Evolutionary conservation across 2,113 vertebrate species (phyloP).

Genomic region (Cranoglanis bouderius): DNA sequence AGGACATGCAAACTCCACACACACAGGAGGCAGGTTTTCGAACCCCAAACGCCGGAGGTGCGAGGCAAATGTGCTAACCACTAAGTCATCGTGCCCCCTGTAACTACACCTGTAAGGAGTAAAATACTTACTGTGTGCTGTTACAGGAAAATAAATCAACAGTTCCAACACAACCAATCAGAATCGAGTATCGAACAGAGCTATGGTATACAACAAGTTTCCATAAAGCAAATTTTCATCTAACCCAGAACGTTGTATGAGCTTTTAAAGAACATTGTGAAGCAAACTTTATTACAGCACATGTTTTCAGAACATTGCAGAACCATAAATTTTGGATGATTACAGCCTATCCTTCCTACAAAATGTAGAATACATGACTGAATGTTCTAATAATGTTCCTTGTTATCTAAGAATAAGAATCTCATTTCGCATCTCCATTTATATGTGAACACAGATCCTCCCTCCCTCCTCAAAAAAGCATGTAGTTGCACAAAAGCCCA

Average conservation of each 20-base stretch:
- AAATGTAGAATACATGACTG: background rate
- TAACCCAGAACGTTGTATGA: background rate
- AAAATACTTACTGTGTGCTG: background rate
- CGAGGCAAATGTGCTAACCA: too few relatives aligned
- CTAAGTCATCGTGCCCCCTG: too few relatives aligned
- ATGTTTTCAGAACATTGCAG: background rate
- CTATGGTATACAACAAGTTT: background rate
- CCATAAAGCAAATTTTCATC: background rate
- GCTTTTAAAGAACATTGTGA: background rate
- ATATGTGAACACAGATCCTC: background rate
- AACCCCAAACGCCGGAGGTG: too few relatives aligned
- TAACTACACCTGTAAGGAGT: background rate
- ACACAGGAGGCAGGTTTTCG: too few relatives aligned
- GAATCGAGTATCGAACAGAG: background rate
- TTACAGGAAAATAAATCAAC: background rate
- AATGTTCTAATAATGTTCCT: background rate
- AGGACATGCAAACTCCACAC: too few relatives aligned
- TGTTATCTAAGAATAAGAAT: background rate
- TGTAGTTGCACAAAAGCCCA: conserved; percentile 18
- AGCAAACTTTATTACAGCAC: background rate
- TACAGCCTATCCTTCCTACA: background rate
- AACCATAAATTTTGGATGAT: background rate
- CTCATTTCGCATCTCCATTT: conserved; percentile 5
- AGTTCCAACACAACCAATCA: background rate
- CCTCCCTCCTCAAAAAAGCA: background rate